Evolutionary conservation across 2,113 vertebrate genomes (phyloP).

Genomic region (Dicerorhinus sumatrensis): DNA sequence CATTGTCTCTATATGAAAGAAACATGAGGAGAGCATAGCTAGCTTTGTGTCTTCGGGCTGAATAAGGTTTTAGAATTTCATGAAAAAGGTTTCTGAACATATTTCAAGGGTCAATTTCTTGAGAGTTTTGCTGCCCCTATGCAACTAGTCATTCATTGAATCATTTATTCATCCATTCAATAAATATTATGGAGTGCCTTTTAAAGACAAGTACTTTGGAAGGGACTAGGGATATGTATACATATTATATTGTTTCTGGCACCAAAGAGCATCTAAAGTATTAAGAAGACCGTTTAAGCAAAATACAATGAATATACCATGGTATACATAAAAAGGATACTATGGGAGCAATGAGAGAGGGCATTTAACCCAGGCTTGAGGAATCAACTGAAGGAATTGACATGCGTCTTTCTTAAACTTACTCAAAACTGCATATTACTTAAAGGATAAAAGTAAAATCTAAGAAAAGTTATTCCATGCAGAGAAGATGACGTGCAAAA

Average conservation of each 20-base stretch:
- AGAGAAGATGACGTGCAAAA: background rate
- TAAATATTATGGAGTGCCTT: conserved; percentile 48
- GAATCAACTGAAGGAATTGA: background rate
- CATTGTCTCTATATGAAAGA: conserved; percentile 63
- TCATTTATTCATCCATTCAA: conserved; percentile 54
- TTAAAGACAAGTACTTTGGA: conserved; percentile 42
- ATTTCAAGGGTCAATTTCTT: conserved; percentile 71
- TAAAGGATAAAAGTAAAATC: background rate
- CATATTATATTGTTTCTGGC: background rate
- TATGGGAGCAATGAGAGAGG: background rate
- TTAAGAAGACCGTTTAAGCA: conserved; percentile 7
- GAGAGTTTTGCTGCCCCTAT: conserved; percentile 32
- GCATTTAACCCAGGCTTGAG: background rate
- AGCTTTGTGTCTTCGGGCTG: conserved; percentile 62
- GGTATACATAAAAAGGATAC: background rate
- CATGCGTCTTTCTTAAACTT: background rate
- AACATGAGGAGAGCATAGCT: background rate
- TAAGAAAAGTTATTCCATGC: background rate
- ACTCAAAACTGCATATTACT: background rate
- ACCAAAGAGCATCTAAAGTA: background rate
- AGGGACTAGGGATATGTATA: background rate
- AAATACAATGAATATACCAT: background rate
- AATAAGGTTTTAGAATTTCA: conserved; percentile 67
- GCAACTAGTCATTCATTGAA: conserved; percentile 45
- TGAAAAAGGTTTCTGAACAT: conserved; percentile 52